A percentile compares a stretch with the other conserved stretches of the same genome.
phyloP scores from a whole-genome alignment of 2,797 vertebrate species.

The Carduelis carduelis region DNA sequence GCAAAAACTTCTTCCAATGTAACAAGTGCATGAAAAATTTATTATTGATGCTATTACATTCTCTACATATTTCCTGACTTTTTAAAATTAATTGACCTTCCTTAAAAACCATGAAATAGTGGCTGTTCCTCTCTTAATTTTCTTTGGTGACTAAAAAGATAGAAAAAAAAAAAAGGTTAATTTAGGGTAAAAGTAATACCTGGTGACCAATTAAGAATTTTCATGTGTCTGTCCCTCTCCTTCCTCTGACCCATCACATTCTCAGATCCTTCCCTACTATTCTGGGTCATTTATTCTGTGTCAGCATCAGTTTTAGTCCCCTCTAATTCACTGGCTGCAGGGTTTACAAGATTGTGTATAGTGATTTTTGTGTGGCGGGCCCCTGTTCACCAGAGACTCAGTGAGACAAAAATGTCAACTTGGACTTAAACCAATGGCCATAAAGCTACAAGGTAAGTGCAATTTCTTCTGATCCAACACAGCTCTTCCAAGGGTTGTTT shows the following conservation, averaged over 20 bases:
- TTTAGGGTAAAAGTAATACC: neutral
- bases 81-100: neutral
- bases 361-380: neutral
- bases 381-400: neutral
- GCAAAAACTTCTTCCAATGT: neutral
- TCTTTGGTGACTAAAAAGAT: neutral
- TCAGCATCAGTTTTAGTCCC: neutral
- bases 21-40: neutral
- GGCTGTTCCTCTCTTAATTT: neutral
- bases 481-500: neutral
- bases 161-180: neutral
- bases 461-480: constrained; percentile 4
- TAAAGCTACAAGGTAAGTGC: constrained; percentile 46
- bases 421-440: constrained; percentile 42
- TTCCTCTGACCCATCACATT: neutral
- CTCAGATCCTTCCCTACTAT: neutral
- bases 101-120: neutral
- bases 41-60: neutral
- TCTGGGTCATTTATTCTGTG: neutral
- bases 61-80: neutral
- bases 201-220: neutral
- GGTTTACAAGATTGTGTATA: neutral
- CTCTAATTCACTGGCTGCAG: neutral
- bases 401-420: constrained; percentile 21
- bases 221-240: neutral